Evolutionary conservation across 1,140 invertebrate genomes (phyloP), one percentile per base, ranked within the genome.

Genomic region (Epicauta chinensis): DNA sequence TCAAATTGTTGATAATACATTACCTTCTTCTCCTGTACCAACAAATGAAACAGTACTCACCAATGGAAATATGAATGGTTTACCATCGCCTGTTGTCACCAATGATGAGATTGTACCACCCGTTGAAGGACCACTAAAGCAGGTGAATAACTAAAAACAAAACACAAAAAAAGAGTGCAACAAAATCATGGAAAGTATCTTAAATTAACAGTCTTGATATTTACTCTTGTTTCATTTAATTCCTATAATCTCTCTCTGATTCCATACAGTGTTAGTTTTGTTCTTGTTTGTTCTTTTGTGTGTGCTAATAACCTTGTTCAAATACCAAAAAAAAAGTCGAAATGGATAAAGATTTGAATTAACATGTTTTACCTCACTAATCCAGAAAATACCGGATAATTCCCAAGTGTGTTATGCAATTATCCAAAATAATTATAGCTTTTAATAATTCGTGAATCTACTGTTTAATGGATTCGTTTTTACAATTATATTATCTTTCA

Each of bases 31-130:
- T 14, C 46, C 46, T 30, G n/a, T 46, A 36, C 34, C 44, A 36
- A 31, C 37, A 14, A 49, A 37, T 23, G 32, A 30, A 49, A 38
- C 40, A 32, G 38, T 40, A 31, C 60, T 70, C 37, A 68, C 65
- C 35, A 70, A 70, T 49, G 68, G 68, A 40, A 66, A 64, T 39
- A 57, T 64, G 41, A 67, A 67, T 60, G 67, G 67, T 57, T 48
- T 62, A 48, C 58, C 59, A 17, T 59, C 59, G 32, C 55, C 55
- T 44, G 35, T 59, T 60, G 36, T 51, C 39, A 49, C 41, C 15
- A 63, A 65, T 41, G 62, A 60, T 11, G 54, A 45, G 15, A 55
- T 42, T 44, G 51, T 43, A 36, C 51, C 51, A 40, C 35, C 56
- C 32, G 30, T 60, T 50, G 63, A 66, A 46, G 64, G 63, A 63